Percentiles rank a stretch among this genome's conserved stretches.
Conservation (phyloP, 1,140 invertebrate genomes). For the Stenopsyche tienmushanensis region DNA sequence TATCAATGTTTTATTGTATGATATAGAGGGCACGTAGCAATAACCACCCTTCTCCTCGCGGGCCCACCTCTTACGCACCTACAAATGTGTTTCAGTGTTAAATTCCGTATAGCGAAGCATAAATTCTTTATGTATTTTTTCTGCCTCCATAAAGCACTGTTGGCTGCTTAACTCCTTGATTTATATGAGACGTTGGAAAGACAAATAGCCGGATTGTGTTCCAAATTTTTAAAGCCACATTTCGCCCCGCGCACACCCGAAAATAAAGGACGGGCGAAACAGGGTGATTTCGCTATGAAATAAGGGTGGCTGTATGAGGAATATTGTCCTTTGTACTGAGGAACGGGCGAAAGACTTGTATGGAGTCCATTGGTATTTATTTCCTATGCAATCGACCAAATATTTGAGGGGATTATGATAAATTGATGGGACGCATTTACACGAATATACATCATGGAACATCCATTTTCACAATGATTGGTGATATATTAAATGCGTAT, state of each 20-base stretch:
- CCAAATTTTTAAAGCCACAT: slow-evolving; percentile 62
- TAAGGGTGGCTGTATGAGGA: slow-evolving; percentile 6
- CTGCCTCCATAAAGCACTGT: slow-evolving; percentile 59
- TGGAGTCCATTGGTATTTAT: too few species aligned
- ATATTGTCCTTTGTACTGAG: slow-evolving; percentile 12
- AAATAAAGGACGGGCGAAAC: slow-evolving; percentile 26
- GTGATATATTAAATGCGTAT: too few species aligned
- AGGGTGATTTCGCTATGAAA: slow-evolving; percentile 23
- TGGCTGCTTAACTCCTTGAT: slow-evolving; percentile 61
- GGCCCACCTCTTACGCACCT: slow-evolving; percentile 32
- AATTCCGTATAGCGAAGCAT: slow-evolving; percentile 41
- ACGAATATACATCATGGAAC: too few species aligned
- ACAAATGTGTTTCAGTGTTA: slow-evolving; percentile 40
- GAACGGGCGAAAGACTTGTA: slow-evolving; percentile 20
- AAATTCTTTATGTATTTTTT: slow-evolving; percentile 49
- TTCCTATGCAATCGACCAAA: too few species aligned
- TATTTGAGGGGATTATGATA: too few species aligned
- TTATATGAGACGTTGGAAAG: slow-evolving; percentile 60
- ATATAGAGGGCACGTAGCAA: slow-evolving; percentile 25
- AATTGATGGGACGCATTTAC: too few species aligned
- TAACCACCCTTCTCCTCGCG: neutral
- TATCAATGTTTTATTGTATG: slow-evolving; percentile 30
- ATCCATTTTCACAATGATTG: too few species aligned
- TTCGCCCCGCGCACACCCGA: slow-evolving; percentile 51
- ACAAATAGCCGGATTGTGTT: slow-evolving; percentile 61